Conservation (phyloP, 2,888 invertebrate genomes). For the Leucophenga montana region DNA sequence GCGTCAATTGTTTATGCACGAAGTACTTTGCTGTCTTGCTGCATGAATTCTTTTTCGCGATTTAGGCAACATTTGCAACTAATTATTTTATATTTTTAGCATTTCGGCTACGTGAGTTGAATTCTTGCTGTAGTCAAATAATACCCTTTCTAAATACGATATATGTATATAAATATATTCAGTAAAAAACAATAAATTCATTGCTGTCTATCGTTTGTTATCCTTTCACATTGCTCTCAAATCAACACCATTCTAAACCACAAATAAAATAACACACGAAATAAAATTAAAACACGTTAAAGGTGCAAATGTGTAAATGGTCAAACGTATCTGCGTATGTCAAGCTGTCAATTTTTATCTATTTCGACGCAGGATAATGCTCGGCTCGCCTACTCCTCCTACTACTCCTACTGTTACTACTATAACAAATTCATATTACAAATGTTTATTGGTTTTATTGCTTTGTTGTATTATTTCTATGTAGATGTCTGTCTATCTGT, state of each 20-base stretch:
- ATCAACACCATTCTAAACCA: conserved; percentile 33
- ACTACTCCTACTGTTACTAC: not conserved
- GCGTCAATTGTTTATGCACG: conserved; percentile 36
- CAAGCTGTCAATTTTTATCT: conserved; percentile 66
- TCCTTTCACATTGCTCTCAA: conserved; percentile 2
- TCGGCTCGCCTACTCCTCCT: not conserved
- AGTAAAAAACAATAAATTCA: not conserved
- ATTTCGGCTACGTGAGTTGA: too few species aligned
- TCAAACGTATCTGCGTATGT: conserved; percentile 44
- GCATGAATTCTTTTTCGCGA: not conserved
- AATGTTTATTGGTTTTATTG: not conserved
- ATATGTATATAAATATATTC: too few species aligned
- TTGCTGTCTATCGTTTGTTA: not conserved
- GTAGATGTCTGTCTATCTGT: not conserved
- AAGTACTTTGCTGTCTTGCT: conserved; percentile 12
- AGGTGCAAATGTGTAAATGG: conserved; percentile 24
- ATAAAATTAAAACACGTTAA: conserved; percentile 46
- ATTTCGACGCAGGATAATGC: conserved; percentile 44
- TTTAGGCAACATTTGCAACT: conserved; percentile 18
- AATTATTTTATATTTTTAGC: conserved; percentile 20
- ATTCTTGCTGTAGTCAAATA: too few species aligned
- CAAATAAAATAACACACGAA: conserved; percentile 41
- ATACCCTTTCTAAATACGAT: too few species aligned
- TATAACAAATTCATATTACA: not conserved
- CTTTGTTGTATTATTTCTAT: not conserved